These are phyloP conservation scores for Cenopis cana DNA, from an alignment of 2,888 invertebrate genomes.

Conservation along the genomic window DNA sequence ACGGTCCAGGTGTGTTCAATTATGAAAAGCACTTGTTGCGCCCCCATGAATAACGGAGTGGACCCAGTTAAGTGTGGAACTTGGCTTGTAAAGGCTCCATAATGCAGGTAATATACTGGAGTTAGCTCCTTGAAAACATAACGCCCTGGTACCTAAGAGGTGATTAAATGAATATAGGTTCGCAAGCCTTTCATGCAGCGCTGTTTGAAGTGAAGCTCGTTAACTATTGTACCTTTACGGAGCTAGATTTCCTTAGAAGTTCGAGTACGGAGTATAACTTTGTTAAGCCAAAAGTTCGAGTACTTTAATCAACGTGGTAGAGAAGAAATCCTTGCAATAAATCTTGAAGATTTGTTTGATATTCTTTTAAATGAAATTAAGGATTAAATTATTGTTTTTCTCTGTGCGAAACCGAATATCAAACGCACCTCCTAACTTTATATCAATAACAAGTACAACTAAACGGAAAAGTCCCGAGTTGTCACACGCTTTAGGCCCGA, in stretches of 20 bases:
- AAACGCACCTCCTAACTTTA: slow-evolving; percentile 9
- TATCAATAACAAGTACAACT: slow-evolving; percentile 15
- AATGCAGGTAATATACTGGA: slow-evolving; percentile 62
- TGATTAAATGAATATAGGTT: slow-evolving; percentile 37
- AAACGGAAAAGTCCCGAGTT: slow-evolving; percentile 18
- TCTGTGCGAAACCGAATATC: not conserved
- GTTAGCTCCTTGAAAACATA: slow-evolving; percentile 62
- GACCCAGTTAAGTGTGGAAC: slow-evolving; percentile 66
- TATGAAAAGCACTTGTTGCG: slow-evolving; percentile 73
- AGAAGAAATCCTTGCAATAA: not conserved
- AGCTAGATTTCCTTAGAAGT: not conserved
- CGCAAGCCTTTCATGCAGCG: slow-evolving; percentile 17
- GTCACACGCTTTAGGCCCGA: not conserved
- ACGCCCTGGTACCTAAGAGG: slow-evolving; percentile 54
- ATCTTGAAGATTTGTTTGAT: not conserved
- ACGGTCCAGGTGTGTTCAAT: slow-evolving; percentile 64
- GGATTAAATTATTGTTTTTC: not conserved
- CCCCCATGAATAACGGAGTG: slow-evolving; percentile 61
- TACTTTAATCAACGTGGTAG: not conserved
- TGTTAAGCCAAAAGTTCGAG: not conserved
- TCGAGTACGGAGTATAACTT: not conserved
- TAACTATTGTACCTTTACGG: slow-evolving; percentile 14
- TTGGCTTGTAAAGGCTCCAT: slow-evolving; percentile 68
- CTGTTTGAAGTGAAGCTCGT: slow-evolving; percentile 12
- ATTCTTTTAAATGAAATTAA: not conserved